Percentiles rank a stretch among this genome's conserved stretches.
Conservation (phyloP, 2,113 vertebrate species). For the Mustela lutreola region DNA sequence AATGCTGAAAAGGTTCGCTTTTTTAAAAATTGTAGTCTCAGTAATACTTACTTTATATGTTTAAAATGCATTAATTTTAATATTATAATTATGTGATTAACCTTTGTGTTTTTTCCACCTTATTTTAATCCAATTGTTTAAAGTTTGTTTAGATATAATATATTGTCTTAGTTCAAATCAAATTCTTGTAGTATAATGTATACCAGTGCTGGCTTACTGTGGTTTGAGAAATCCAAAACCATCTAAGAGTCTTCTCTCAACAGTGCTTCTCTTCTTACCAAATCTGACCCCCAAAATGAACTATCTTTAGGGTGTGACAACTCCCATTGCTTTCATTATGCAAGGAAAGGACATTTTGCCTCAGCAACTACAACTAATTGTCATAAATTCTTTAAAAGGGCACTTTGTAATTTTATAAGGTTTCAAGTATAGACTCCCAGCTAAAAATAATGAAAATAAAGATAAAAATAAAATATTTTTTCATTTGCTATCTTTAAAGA, state of each 20-base stretch:
- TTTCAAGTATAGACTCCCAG: background rate
- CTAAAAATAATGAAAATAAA: slow-evolving; percentile 47
- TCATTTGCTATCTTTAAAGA: background rate
- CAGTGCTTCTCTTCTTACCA: background rate
- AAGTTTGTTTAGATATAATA: background rate
- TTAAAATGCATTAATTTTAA: slow-evolving; percentile 28
- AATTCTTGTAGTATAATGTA: background rate
- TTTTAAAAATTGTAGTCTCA: background rate
- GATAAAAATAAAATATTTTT: slow-evolving; percentile 39
- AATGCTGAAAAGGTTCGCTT: slow-evolving; percentile 93
- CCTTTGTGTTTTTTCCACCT: background rate
- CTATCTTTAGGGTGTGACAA: background rate
- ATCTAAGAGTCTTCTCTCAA: background rate
- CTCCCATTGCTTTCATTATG: background rate
- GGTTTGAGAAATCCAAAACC: background rate
- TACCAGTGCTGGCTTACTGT: background rate
- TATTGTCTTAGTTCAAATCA: background rate
- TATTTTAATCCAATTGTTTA: background rate
- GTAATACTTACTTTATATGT: background rate
- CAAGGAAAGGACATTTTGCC: background rate
- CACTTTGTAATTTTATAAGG: background rate
- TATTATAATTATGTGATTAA: background rate
- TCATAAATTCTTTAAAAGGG: slow-evolving; percentile 20
- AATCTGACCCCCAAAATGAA: background rate
- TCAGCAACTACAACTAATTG: background rate